Base-by-base conservation (phyloP, 2,888 invertebrate species). In the Dicyrtoma fusca region DNA sequence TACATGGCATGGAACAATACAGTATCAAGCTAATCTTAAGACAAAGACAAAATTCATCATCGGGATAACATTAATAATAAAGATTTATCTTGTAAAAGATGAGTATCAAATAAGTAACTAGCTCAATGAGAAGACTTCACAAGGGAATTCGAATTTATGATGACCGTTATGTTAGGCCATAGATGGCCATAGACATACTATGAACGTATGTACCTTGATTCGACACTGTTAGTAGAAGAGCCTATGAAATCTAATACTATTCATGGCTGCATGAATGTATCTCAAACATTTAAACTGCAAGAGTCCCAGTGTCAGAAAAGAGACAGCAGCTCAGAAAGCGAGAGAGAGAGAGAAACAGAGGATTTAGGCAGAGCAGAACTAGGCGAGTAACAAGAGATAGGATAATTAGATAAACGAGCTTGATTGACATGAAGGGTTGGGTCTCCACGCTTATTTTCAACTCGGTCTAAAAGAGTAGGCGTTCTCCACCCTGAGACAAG, bases 371-470 rank as follows among this genome's bases (percentile, higher is more conserved):
- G 49, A 49, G 49, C 13, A 64, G 17, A 25, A 45, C 42, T 10
- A 11, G 55, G 34, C 19, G 61, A 61, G 68, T 26, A 65, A 65
- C 51, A 23, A 51, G 45, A 74, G 77, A 77, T 77, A 64, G 73
- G 73, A 72, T 77, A 77, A 77, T 77, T 77, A 75, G 77, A 77
- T 77, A 75, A 77, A 74, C 57, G 71, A 65, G 66, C 62, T 70
- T 77, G 75, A 77, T 77, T 77, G 75, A 75, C 77, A 77, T 62
- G 73, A 75, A 75, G 77, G 77, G 74, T 75, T 75, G 75, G 75
- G 74, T 69, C 66, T 74, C 69, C 73, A 73, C 75, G 66, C 74
- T 68, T 74, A 75, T 74, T 74, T 76, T 77, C 73, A 71, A 55
- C 25, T 68, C 69, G 73, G 73, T 70, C 70, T 72, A 69, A 72